Percentiles rank a stretch among this genome's conserved stretches.
Evolutionary conservation across 2,888 invertebrate genomes (phyloP).

Genomic region (Eilema caniola): DNA sequence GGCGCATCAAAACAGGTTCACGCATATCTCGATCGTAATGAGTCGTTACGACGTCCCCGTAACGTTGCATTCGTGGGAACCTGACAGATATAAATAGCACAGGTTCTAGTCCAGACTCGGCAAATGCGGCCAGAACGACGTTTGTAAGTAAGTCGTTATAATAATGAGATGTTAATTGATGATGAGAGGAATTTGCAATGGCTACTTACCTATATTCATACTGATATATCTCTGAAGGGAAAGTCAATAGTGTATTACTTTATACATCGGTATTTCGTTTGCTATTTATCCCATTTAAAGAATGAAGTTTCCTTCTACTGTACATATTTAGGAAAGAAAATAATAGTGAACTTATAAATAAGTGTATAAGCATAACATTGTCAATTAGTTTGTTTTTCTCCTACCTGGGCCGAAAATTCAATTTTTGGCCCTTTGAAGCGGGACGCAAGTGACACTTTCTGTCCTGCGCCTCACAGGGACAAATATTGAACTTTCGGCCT

Average conservation of each 20-base stretch:
- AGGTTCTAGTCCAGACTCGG: conserved; percentile 10
- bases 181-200: not conserved
- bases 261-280: not conserved
- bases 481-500: no score
- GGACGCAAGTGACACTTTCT: no score
- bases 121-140: not conserved
- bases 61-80: conserved; percentile 14
- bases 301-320: not conserved
- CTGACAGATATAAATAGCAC: conserved; percentile 20
- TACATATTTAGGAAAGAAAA: not conserved
- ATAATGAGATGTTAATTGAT: not conserved
- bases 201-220: not conserved
- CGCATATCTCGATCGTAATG: conserved; percentile 6
- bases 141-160: not conserved
- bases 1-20: conserved; percentile 16
- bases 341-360: not conserved
- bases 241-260: not conserved
- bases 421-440: no score
- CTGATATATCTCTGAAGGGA: not conserved
- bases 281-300: not conserved
- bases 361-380: not conserved
- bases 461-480: no score
- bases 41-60: conserved; percentile 9
- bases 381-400: not conserved
- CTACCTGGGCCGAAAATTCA: no score